Percentiles rank a stretch among this genome's conserved stretches.
Conservation (phyloP, 2,888 invertebrate genomes). For the Drosophila aldrichi region DNA sequence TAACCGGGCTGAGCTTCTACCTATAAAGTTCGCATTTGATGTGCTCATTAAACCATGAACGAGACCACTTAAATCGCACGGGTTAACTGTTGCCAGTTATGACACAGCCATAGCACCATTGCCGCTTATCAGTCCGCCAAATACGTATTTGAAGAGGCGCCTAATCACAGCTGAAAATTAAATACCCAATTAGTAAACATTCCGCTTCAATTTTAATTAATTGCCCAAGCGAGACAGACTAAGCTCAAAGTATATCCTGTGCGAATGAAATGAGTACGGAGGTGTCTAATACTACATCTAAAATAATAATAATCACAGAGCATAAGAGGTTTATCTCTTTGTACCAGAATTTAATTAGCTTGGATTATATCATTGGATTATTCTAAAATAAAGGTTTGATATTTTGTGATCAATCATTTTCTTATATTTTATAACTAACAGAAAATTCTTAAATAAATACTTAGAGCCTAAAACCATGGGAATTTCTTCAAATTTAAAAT, state of each 20-base stretch:
- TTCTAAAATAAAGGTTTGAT: too few species aligned
- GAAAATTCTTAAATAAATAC: too few species aligned
- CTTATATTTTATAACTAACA: too few species aligned
- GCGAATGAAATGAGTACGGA: neutral
- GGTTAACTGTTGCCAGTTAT: conserved; percentile 52
- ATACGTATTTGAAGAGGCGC: conserved; percentile 19
- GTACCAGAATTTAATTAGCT: too few species aligned
- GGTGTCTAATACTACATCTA: neutral
- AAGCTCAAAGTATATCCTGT: neutral
- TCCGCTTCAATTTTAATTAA: conserved; percentile 66
- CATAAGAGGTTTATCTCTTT: neutral
- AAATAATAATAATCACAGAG: neutral
- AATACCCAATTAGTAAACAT: conserved; percentile 65
- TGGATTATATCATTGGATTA: too few species aligned
- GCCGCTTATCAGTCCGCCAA: conserved; percentile 43
- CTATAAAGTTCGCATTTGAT: conserved; percentile 68
- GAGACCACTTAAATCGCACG: conserved; percentile 51
- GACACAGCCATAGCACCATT: conserved; percentile 17
- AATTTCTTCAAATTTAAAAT: too few species aligned
- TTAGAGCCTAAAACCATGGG: too few species aligned
- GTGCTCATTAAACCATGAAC: conserved; percentile 67
- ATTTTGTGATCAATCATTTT: too few species aligned
- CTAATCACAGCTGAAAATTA: conserved; percentile 54
- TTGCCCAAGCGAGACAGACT: conserved; percentile 33
- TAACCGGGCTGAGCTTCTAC: conserved; percentile 17